These are phyloP conservation scores for Poecilobothrus nobilitatus DNA, from an alignment of 2,888 invertebrate species.

Conservation along the genomic window DNA sequence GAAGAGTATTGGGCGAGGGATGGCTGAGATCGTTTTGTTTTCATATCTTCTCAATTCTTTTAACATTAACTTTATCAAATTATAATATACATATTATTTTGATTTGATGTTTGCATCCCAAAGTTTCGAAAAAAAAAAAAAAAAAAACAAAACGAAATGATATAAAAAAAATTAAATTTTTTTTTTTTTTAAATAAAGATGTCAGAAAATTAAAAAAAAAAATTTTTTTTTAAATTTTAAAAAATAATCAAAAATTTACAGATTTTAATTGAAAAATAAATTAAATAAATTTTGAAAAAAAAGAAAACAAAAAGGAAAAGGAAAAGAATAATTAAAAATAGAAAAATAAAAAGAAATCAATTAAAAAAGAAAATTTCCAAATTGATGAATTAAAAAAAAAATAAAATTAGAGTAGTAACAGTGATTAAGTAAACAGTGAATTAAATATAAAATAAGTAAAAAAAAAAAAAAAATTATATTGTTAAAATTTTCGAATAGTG, in stretches of 20 bases:
- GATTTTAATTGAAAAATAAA: neutral
- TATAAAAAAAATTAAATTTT: no score
- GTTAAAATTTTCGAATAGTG: neutral
- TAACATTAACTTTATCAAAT: neutral
- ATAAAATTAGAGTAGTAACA: constrained; percentile 8
- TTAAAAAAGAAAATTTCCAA: constrained; percentile 11
- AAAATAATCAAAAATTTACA: neutral
- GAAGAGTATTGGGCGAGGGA: constrained; percentile 37
- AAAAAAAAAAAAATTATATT: neutral
- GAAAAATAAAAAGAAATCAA: constrained; percentile 11
- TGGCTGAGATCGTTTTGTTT: constrained; percentile 30
- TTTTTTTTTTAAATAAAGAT: no score
- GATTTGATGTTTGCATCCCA: neutral
- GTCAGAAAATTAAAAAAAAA: no score
- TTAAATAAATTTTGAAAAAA: neutral
- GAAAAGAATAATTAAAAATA: neutral
- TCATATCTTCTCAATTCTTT: neutral
- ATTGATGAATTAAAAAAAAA: constrained; percentile 13
- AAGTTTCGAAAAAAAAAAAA: neutral
- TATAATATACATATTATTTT: neutral
- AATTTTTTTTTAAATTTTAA: neutral
- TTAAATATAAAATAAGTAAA: neutral
- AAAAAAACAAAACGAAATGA: no score
- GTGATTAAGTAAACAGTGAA: constrained; percentile 1
- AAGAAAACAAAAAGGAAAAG: no score